phyloP scores from a whole-genome alignment of 35 echinoderm and acorn worm species.

The Ophiothrix spiculata region DNA sequence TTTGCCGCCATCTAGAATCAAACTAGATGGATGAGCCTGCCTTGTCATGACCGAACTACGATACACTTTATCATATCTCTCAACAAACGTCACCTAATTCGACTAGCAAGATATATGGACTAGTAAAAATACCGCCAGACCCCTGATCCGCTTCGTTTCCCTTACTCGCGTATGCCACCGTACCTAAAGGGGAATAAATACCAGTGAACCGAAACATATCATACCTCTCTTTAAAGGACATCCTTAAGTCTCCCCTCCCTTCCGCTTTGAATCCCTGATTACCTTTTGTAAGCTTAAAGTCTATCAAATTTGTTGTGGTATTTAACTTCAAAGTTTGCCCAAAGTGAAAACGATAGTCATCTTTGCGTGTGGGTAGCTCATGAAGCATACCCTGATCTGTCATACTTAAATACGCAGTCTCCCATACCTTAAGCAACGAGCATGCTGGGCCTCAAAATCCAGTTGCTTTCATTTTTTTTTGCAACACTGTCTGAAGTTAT shows the following conservation, averaged over 20 bases:
- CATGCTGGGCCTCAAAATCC: neutral
- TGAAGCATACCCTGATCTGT: neutral
- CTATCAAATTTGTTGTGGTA: slow-evolving; percentile 16
- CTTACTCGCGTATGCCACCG: neutral
- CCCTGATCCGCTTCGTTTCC: neutral
- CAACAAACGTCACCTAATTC: neutral
- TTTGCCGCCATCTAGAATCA: neutral
- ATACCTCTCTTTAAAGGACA: slow-evolving; percentile 15
- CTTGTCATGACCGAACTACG: neutral
- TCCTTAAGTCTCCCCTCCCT: slow-evolving; percentile 14
- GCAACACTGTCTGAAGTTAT: slow-evolving; percentile 5
- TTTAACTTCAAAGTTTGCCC: slow-evolving; percentile 11
- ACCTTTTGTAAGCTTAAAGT: slow-evolving; percentile 13
- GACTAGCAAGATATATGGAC: slow-evolving; percentile 6
- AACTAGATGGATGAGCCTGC: too few species aligned
- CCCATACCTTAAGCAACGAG: neutral
- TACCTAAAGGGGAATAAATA: neutral
- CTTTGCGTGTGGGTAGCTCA: neutral
- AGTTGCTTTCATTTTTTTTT: neutral
- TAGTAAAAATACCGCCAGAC: slow-evolving; percentile 12
- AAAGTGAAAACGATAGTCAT: slow-evolving; percentile 5
- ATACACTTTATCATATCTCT: neutral
- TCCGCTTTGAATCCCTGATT: slow-evolving; percentile 8
- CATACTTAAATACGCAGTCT: neutral
- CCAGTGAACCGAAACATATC: slow-evolving; percentile 8